Conservation (phyloP, 1,140 invertebrate species). For the Hyles euphorbiae region DNA sequence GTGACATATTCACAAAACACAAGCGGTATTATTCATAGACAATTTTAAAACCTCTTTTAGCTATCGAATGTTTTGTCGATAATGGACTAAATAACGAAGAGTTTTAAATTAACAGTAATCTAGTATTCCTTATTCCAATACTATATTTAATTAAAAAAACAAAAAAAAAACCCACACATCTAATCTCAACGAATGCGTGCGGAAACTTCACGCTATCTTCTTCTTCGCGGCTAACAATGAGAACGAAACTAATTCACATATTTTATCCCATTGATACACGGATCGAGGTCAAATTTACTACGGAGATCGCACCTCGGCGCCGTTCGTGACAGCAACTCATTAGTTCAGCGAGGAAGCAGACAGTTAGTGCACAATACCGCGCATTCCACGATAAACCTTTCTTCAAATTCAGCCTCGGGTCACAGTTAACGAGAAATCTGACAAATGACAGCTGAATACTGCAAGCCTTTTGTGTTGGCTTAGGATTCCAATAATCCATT, state of each 20-base stretch:
- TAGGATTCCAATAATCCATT: conserved; percentile 7
- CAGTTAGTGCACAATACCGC: conserved; percentile 41
- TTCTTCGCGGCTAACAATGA: no score
- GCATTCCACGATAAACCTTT: conserved; percentile 35
- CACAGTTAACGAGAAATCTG: conserved; percentile 45
- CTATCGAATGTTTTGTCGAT: no score
- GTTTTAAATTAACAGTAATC: no score
- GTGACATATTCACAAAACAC: no score
- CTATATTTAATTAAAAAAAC: no score
- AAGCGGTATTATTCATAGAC: no score
- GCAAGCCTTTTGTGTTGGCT: conserved; percentile 19
- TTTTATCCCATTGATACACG: conserved; percentile 2
- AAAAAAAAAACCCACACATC: no score
- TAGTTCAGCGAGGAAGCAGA: conserved; percentile 41
- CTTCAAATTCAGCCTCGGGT: conserved; percentile 30
- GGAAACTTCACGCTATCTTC: no score
- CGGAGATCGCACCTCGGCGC: conserved; percentile 12
- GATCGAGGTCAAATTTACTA: conserved; percentile 23
- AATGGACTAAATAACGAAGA: no score
- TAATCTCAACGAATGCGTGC: no score
- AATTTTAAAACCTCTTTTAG: no score
- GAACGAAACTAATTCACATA: not conserved
- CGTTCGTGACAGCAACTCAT: conserved; percentile 42
- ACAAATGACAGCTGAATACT: conserved; percentile 21
- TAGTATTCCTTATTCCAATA: no score